phyloP scores from a whole-genome alignment of 30 jellyfish, hydroid and myxozoan genomes.

The Cassiopea xamachana region DNA sequence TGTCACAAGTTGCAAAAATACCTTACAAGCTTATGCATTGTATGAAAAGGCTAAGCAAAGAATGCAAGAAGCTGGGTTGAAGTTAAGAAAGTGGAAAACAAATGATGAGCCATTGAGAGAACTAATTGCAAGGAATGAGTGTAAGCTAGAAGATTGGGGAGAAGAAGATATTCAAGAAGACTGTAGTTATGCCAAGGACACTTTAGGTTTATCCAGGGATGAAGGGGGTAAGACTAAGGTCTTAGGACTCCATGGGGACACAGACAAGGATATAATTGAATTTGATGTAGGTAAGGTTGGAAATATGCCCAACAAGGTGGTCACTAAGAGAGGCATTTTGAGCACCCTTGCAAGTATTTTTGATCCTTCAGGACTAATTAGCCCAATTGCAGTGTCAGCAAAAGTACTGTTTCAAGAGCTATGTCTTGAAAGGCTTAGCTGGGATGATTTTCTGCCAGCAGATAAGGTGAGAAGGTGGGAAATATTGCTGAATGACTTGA shows the following conservation, averaged over 20 bases:
- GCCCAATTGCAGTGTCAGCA: conserved; percentile 45
- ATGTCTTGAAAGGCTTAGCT: conserved; percentile 1
- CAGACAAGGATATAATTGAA: conserved; percentile 25
- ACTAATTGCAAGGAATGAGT: too few species aligned
- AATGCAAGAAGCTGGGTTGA: too few species aligned
- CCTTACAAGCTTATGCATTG: too few species aligned
- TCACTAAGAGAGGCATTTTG: conserved; percentile 54
- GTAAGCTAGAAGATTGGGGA: too few species aligned
- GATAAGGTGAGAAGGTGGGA: conserved; percentile 45
- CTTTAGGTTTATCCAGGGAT: not conserved
- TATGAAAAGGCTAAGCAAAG: too few species aligned
- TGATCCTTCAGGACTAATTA: conserved; percentile 44
- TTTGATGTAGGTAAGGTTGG: conserved; percentile 36
- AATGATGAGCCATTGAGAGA: conserved; percentile 17
- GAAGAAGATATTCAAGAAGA: too few species aligned
- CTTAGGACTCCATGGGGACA: conserved; percentile 56
- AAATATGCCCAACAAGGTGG: not conserved
- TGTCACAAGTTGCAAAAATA: too few species aligned
- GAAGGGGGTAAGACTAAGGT: conserved; percentile 43
- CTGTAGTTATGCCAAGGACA: too few species aligned
- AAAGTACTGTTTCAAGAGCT: conserved; percentile 34
- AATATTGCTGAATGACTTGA: conserved; percentile 31
- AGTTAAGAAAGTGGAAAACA: conserved; percentile 46
- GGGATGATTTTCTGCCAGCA: conserved; percentile 48
- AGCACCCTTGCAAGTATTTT: conserved; percentile 41